Conservation (phyloP, 1,140 invertebrate species). For the Acromyrmex charruanus region DNA sequence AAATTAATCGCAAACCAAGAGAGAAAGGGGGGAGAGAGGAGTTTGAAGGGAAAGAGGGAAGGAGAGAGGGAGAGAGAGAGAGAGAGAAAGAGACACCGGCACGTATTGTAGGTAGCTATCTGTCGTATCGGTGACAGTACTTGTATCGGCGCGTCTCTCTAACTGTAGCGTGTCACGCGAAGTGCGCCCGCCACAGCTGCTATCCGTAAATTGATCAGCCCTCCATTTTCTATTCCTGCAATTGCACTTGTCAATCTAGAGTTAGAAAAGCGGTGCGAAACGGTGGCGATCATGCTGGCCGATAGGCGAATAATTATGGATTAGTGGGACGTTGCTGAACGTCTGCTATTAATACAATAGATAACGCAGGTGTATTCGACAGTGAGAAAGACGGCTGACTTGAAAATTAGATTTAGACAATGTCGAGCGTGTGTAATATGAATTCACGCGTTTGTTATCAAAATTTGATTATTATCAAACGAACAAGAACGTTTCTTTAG, state of each 20-base stretch:
- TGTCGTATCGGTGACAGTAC: slow-evolving; percentile 48
- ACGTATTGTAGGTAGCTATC: slow-evolving; percentile 54
- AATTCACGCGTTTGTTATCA: background rate
- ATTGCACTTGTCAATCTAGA: slow-evolving; percentile 64
- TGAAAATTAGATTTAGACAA: background rate
- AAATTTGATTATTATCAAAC: background rate
- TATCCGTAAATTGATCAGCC: slow-evolving; percentile 80
- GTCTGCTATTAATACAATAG: background rate
- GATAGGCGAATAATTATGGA: slow-evolving; percentile 50
- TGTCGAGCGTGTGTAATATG: background rate
- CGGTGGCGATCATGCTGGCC: slow-evolving; percentile 27
- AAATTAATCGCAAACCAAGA: slow-evolving; percentile 69
- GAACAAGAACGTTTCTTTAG: background rate
- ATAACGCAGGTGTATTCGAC: background rate
- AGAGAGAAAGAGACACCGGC: background rate
- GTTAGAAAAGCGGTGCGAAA: slow-evolving; percentile 39
- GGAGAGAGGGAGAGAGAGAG: background rate
- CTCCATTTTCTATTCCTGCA: slow-evolving; percentile 72
- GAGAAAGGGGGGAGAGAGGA: background rate
- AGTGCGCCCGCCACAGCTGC: slow-evolving; percentile 76
- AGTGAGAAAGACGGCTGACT: background rate
- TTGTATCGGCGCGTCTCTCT: slow-evolving; percentile 49
- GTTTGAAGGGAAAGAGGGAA: background rate
- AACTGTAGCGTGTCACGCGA: slow-evolving; percentile 72
- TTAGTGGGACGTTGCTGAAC: slow-evolving; percentile 20